Evolutionary conservation across 2,113 vertebrate genomes (phyloP).

Genomic region (Callopanchax toddi): DNA sequence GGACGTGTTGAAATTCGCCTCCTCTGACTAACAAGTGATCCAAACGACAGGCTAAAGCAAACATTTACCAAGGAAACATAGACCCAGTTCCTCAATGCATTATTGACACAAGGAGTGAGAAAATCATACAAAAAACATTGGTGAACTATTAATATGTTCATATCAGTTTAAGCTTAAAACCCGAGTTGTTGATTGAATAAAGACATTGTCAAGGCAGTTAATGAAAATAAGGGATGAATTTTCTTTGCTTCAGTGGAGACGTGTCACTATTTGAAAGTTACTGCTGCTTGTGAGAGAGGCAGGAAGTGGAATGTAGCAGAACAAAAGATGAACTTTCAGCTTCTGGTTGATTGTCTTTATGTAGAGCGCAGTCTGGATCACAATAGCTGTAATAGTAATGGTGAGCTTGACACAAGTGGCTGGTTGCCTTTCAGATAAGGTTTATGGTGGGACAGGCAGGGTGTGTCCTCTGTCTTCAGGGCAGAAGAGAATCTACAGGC

Average conservation of each 20-base stretch:
- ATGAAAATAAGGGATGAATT: too few relatives aligned
- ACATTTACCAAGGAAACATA: constrained; percentile 41
- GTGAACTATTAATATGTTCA: constrained; percentile 4
- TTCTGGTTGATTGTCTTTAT: not conserved
- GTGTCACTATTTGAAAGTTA: too few relatives aligned
- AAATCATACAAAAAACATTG: constrained; percentile 12
- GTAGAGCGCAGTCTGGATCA: not conserved
- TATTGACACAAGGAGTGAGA: constrained; percentile 4
- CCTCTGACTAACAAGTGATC: constrained; percentile 33
- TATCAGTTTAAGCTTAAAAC: constrained; percentile 10
- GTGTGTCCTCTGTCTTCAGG: constrained; percentile 10
- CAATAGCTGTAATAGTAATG: not conserved
- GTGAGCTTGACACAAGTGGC: not conserved
- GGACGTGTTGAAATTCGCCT: constrained; percentile 74
- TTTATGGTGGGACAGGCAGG: constrained; percentile 25
- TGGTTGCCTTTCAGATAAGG: constrained; percentile 40
- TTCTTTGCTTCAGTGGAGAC: too few relatives aligned
- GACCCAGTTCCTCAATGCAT: constrained; percentile 26
- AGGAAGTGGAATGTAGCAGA: not conserved
- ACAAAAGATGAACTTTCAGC: constrained; percentile 3
- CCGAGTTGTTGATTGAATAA: too few relatives aligned
- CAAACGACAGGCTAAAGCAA: constrained; percentile 42
- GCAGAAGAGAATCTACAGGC: too few relatives aligned
- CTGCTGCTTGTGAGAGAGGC: too few relatives aligned
- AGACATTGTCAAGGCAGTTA: too few relatives aligned